Evolutionary conservation across 1,140 invertebrate species (phyloP), one percentile per base, ranked within the genome.

Genomic region (Bactericera cockerelli): DNA sequence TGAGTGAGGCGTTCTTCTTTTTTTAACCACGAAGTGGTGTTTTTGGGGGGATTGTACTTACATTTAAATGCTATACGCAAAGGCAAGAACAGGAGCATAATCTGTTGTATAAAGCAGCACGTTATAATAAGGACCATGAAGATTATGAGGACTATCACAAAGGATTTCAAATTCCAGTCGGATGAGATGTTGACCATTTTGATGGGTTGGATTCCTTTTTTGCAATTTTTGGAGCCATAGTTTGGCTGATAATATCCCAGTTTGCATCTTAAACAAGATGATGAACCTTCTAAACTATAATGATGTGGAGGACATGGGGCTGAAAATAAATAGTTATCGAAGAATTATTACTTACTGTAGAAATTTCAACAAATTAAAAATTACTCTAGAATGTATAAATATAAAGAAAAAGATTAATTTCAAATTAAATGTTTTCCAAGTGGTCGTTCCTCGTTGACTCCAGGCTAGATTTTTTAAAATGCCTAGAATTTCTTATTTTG

Each of bases 201-300:
- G 8, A 49, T 19, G 22, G 6, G 6, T 16, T 49, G 42, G n/a
- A 49, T 16, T 3, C 42, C 42, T 49, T 22, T 49, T n/a, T 49
- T 49, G 22, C 42, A 49, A n/a, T 16, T 49, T n/a, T 49, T 49
- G 4, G 42, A 49, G n/a, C 42, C 42, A 49, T 49, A 49, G 42
- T 49, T 16, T 19, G 42, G 42, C 19, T 49, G 42, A 49, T 49
- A 49, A 49, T 19, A 49, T 3, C 42, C 42, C 22, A 49, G 42
- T n/a, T 49, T 49, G 22, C 42, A 49, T 49, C n/a, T 49, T 16
- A 22, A 49, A 49, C 42, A 49, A 6, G n/a, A 10, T 4, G 42
- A 6, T n/a, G 42, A 49, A 10, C 42, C 42, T 49, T 49, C 42
- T n/a, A 49, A 22, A n/a, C 42, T 49, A 16, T 19, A 49, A n/a